These are phyloP conservation scores for Anser cygnoides DNA, from an alignment of 2,113 vertebrate species.

Conservation along the genomic window DNA sequence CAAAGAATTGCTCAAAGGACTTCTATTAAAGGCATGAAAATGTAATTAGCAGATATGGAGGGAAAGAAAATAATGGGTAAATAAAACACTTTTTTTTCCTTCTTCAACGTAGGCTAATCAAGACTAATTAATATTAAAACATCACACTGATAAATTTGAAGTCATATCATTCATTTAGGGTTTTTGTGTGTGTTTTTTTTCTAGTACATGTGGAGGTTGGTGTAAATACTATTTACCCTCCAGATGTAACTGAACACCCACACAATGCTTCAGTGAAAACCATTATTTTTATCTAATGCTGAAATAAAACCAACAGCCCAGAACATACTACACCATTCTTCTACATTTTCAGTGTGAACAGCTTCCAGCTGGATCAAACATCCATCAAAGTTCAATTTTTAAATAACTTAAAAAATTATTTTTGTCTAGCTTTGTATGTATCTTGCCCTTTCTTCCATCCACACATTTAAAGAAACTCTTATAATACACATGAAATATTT, in stretches of 20 bases:
- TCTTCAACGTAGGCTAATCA: background rate
- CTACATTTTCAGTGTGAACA: background rate
- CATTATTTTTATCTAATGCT: background rate
- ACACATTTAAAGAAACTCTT: conserved; percentile 25
- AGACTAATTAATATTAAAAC: background rate
- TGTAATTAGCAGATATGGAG: background rate
- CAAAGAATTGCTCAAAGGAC: background rate
- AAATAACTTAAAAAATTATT: background rate
- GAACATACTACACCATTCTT: background rate
- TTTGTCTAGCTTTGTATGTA: background rate
- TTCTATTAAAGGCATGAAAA: background rate
- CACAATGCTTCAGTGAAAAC: background rate
- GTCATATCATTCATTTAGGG: background rate
- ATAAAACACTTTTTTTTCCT: background rate
- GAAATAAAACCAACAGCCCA: background rate
- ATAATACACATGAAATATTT: conserved; percentile 42
- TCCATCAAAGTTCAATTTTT: background rate
- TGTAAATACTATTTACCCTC: background rate
- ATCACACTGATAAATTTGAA: background rate
- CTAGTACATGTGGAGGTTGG: background rate
- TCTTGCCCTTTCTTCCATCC: background rate
- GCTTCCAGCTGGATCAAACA: background rate
- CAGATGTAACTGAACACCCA: background rate
- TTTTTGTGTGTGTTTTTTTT: background rate
- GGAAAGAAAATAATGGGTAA: background rate